These are phyloP conservation scores for Ficedula albicollis DNA, from an alignment of 2,797 vertebrate genomes.

Conservation along the genomic window DNA sequence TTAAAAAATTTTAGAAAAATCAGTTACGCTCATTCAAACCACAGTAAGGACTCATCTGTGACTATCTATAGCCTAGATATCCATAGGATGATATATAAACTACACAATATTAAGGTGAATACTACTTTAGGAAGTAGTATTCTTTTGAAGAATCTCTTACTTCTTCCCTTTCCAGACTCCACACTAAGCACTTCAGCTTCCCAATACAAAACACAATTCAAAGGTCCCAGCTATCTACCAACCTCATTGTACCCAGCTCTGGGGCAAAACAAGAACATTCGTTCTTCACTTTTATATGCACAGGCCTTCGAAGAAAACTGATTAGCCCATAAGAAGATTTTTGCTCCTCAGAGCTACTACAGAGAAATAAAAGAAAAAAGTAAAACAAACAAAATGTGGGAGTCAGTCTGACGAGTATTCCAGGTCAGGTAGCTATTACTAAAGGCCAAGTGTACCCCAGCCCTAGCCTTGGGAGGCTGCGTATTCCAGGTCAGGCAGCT, in stretches of 20 bases:
- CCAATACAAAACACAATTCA: not conserved
- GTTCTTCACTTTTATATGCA: fast-evolving
- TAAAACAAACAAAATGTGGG: not conserved
- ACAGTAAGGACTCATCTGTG: not conserved
- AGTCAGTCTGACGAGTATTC: no score
- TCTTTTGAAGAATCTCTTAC: not conserved
- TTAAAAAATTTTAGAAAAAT: no score
- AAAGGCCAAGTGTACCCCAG: no score
- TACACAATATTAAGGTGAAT: not conserved
- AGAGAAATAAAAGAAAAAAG: not conserved
- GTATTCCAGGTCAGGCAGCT: no score
- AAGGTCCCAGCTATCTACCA: not conserved
- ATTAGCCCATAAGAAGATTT: not conserved
- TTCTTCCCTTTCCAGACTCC: not conserved
- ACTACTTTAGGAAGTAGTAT: not conserved
- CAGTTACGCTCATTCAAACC: not conserved
- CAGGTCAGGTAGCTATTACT: no score
- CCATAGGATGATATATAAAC: not conserved
- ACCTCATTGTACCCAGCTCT: not conserved
- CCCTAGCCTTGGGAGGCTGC: no score
- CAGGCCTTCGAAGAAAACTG: not conserved
- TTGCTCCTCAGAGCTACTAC: not conserved
- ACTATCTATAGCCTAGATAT: not conserved
- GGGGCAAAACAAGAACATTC: not conserved
- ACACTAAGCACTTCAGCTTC: not conserved